Conservation (phyloP, 37 sponge, comb jelly and placozoan species). For the Oscarella lobularis region DNA sequence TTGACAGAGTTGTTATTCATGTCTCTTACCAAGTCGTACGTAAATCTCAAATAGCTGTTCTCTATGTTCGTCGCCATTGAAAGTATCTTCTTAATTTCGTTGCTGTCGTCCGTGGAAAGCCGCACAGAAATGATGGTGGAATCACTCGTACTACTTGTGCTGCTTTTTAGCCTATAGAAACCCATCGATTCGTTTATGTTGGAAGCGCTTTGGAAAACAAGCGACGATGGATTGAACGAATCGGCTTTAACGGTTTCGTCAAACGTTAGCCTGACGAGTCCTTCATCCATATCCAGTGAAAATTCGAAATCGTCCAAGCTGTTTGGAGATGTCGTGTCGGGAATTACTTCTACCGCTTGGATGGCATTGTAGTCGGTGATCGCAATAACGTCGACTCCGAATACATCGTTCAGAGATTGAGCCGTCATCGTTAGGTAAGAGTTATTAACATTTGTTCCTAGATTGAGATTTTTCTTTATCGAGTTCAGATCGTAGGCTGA, state of each 20-base stretch:
- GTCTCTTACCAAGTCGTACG: slow-evolving; percentile 27
- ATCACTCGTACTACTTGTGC: background rate
- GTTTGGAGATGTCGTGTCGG: background rate
- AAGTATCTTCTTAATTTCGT: slow-evolving; percentile 63
- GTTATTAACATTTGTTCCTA: background rate
- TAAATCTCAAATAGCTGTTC: slow-evolving; percentile 34
- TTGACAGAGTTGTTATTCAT: slow-evolving; percentile 35
- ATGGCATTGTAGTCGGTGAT: background rate
- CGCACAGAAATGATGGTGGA: background rate
- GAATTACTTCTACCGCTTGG: background rate
- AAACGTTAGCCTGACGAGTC: slow-evolving; percentile 65
- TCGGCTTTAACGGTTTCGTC: slow-evolving; percentile 35
- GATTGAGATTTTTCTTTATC: background rate
- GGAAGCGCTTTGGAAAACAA: background rate
- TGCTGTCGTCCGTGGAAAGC: slow-evolving; percentile 28
- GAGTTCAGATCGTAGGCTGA: background rate
- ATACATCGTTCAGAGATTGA: background rate
- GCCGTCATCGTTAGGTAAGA: slow-evolving; percentile 11
- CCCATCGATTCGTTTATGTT: background rate
- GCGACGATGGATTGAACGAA: background rate
- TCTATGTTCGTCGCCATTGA: slow-evolving; percentile 19
- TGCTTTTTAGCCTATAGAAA: background rate
- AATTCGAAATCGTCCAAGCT: slow-evolving; percentile 30
- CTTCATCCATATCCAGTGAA: slow-evolving; percentile 62
- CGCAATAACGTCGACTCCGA: slow-evolving; percentile 3